Evolutionary conservation across 2,113 vertebrate genomes (phyloP).

Genomic region (Heterochromis multidens): DNA sequence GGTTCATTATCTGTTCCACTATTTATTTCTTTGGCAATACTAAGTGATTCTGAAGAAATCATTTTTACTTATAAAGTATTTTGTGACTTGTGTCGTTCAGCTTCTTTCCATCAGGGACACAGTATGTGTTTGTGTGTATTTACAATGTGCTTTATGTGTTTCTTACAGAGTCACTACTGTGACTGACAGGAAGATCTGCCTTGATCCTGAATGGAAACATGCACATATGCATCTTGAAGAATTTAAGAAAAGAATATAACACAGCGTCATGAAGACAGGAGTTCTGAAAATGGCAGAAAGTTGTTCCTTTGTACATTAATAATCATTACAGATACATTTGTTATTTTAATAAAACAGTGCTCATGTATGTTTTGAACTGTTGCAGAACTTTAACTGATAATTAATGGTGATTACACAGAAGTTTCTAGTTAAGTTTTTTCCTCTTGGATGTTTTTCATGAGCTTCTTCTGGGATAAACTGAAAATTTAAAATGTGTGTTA

Average conservation of each 20-base stretch:
- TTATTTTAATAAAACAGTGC: neutral
- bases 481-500: neutral
- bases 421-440: neutral
- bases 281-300: neutral
- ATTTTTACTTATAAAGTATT: too few species aligned
- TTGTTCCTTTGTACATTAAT: neutral
- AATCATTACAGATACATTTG: neutral
- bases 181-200: fast-evolving
- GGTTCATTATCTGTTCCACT: neutral
- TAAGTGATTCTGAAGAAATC: neutral
- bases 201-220: neutral
- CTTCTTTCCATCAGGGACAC: neutral
- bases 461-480: neutral
- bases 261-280: too few species aligned
- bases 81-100: neutral
- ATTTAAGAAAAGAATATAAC: neutral
- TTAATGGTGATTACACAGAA: neutral
- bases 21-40: neutral
- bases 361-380: neutral
- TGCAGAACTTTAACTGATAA: neutral
- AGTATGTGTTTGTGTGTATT: neutral
- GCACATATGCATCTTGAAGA: neutral
- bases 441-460: neutral
- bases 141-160: neutral
- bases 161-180: neutral